Conservation (phyloP, 2,888 invertebrate species). For the Agrotis puta region DNA sequence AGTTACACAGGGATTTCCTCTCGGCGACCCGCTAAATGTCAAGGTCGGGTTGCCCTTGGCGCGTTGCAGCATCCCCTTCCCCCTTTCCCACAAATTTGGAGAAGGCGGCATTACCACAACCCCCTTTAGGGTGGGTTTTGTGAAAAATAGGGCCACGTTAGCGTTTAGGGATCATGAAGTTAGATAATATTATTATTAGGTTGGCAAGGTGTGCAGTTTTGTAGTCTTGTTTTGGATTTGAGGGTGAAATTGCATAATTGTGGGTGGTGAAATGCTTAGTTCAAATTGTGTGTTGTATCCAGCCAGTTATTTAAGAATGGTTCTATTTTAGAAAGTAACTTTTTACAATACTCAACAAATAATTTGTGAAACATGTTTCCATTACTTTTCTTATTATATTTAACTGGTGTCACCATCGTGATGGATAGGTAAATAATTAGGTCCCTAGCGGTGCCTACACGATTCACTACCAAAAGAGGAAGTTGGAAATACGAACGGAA, state of each 20-base stretch:
- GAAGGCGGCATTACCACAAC: constrained; percentile 4
- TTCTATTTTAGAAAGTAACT: too few species aligned
- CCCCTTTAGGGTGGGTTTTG: constrained; percentile 45
- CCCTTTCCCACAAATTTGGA: neutral
- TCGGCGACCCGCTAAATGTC: constrained; percentile 67
- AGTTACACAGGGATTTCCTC: constrained; percentile 50
- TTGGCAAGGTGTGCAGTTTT: constrained; percentile 7
- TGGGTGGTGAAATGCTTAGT: neutral
- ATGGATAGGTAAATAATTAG: constrained; percentile 1
- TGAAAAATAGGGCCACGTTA: constrained; percentile 47
- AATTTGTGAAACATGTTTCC: too few species aligned
- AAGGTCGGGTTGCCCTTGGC: constrained; percentile 74
- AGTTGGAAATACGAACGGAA: neutral
- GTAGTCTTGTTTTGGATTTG: neutral
- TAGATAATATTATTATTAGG: neutral
- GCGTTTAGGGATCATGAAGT: constrained; percentile 33
- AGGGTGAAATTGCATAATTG: neutral
- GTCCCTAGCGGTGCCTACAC: constrained; percentile 15
- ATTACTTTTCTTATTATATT: neutral
- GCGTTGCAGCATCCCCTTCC: constrained; percentile 72
- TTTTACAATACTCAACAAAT: too few species aligned
- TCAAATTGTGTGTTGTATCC: too few species aligned
- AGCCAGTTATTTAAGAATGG: too few species aligned
- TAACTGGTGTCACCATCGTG: too few species aligned
- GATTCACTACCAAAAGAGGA: constrained; percentile 10